Base-by-base conservation (phyloP, 1,140 invertebrate species). In the Eupristina koningsbergeri region DNA sequence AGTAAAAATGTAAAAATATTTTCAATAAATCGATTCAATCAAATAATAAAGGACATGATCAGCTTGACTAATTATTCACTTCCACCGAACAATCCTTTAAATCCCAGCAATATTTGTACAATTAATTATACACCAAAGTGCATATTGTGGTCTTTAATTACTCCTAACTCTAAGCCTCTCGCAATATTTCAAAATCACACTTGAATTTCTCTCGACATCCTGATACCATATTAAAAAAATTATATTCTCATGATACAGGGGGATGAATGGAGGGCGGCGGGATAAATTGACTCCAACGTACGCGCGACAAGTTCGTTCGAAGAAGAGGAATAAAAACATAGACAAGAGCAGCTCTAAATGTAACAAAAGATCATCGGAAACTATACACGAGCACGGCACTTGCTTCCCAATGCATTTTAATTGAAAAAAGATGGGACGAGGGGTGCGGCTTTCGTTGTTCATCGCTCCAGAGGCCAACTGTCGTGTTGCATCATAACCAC, bases 401-500 rank as follows among this genome's bases (percentile, higher is more conserved):
- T 84, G 83, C 80, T 84, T 84, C 80, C 67, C 83, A 77, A 84
- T 84, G 80, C 82, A 39, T 83, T 84, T 84, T 84, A 84, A 84
- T 84, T 84, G 83, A 84, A 84, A 89, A 87, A 87, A 88, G 80
- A 83, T 61, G 36, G 26, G 58, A 76, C 36, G 69, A 50, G 69
- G 74, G 26, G 84, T 80, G 69, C 47, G 74, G 73, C 41, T 17
- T n/a, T 50, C 50, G 41, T 74, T 74, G 29, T 34, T 2, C n/a
- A n/a, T 63, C 36, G 67, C 36, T 36, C 61, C 58, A 64, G 86
- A 84, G 88, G 85, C 91, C 90, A 92, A 92, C 91, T 92, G 91
- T 92, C 91, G 89, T 87, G 85, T 91, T 89, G 89, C 90, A 92
- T 92, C 91, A 89, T 91, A 89, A 91, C 89, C 81, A 88, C 88